These are phyloP conservation scores for Eilema depressum DNA, from an alignment of 2,888 invertebrate genomes.

Conservation along the genomic window DNA sequence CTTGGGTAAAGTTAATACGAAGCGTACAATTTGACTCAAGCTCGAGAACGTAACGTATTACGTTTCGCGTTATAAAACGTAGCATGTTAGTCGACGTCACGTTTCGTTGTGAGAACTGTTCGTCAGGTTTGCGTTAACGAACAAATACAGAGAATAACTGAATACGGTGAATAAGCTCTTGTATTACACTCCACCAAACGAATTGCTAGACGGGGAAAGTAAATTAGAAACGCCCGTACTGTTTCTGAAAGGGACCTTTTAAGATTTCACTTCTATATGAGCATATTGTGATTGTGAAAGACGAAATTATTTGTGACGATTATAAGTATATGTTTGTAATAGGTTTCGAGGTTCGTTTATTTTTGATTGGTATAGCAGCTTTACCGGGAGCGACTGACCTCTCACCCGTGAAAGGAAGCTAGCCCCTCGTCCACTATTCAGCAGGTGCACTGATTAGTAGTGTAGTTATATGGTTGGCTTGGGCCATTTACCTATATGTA, in stretches of 20 bases:
- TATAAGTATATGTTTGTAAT: too few species aligned
- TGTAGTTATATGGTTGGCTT: too few species aligned
- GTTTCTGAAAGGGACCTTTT: constrained; percentile 9
- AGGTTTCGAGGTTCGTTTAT: too few species aligned
- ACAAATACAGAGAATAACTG: constrained; percentile 20
- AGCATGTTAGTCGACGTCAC: constrained; percentile 42
- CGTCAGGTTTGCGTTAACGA: constrained; percentile 34
- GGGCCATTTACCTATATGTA: too few species aligned
- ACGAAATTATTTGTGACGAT: background rate
- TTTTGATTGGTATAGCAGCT: too few species aligned
- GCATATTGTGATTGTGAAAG: background rate
- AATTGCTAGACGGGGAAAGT: constrained; percentile 29
- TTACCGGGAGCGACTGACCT: too few species aligned
- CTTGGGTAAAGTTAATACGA: constrained; percentile 41
- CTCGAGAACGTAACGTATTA: constrained; percentile 38
- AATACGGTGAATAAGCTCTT: background rate
- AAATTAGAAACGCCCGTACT: constrained; percentile 18
- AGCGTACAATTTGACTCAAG: constrained; percentile 32
- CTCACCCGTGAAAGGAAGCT: too few species aligned
- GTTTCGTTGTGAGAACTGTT: constrained; percentile 28
- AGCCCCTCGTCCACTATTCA: too few species aligned
- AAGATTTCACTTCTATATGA: constrained; percentile 16
- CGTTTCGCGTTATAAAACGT: constrained; percentile 37
- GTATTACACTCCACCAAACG: constrained; percentile 11
- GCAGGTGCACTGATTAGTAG: too few species aligned